phyloP scores from a whole-genome alignment of 2,797 vertebrate genomes.

The Fratercula arctica region DNA sequence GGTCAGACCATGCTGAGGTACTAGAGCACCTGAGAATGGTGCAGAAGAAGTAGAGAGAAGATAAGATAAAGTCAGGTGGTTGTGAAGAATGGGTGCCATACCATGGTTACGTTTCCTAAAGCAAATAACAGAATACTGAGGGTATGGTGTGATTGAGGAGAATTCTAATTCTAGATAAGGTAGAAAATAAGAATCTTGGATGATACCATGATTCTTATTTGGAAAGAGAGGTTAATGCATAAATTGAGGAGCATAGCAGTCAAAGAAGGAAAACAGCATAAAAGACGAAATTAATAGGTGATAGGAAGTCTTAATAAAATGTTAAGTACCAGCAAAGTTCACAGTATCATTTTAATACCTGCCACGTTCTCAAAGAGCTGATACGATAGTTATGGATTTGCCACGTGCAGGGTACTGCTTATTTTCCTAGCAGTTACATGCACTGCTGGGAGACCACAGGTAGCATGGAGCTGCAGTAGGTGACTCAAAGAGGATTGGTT shows the following conservation, averaged over 20 bases:
- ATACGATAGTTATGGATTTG: neutral
- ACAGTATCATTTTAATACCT: neutral
- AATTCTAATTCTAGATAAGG: neutral
- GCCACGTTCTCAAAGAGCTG: neutral
- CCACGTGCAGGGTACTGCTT: neutral
- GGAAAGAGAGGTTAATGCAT: neutral
- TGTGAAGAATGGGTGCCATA: neutral
- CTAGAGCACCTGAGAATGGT: neutral
- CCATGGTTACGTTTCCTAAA: neutral
- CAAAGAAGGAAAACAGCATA: neutral
- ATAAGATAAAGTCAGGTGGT: neutral
- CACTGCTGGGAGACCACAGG: neutral
- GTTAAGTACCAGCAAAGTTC: neutral
- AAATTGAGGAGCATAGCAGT: neutral
- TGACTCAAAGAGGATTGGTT: neutral
- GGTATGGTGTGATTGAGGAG: neutral
- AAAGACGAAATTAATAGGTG: neutral
- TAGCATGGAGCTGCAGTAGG: too few relatives aligned
- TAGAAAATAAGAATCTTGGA: neutral
- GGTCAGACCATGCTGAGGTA: neutral
- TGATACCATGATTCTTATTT: neutral
- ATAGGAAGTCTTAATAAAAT: neutral
- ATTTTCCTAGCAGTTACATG: neutral
- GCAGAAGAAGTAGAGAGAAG: neutral
- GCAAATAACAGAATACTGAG: neutral